Percentiles rank a stretch among this genome's conserved stretches.
phyloP scores from a whole-genome alignment of 2,797 vertebrate genomes.

The Thalassophryne amazonica region DNA sequence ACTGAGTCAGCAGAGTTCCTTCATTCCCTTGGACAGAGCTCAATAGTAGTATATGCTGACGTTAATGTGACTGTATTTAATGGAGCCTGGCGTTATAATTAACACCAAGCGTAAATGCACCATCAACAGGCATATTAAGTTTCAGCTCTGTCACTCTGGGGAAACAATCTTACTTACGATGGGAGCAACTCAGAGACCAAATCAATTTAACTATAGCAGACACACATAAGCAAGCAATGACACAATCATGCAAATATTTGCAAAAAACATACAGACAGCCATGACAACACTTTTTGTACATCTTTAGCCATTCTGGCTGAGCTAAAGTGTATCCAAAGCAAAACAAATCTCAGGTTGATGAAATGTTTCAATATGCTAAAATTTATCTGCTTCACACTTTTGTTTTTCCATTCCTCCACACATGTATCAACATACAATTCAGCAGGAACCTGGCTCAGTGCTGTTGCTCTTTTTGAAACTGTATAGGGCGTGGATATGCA shows the following conservation, averaged over 20 bases:
- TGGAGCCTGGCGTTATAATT: conserved; percentile 61
- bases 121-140: conserved; percentile 62
- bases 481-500: not conserved
- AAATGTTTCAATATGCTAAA: not conserved
- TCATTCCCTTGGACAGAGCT: conserved; percentile 18
- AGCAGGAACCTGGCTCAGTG: not conserved
- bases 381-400: not conserved
- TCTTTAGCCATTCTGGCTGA: conserved; percentile 38
- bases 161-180: conserved; percentile 38
- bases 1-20: conserved; percentile 33
- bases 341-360: too few relatives aligned
- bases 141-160: conserved; percentile 58
- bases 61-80: conserved; percentile 59
- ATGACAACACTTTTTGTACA: conserved; percentile 24
- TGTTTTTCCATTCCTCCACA: not conserved
- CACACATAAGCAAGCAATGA: not conserved
- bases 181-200: conserved; percentile 32
- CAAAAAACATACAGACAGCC: not conserved
- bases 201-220: not conserved
- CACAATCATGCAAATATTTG: not conserved
- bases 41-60: conserved; percentile 26
- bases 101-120: conserved; percentile 59
- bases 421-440: not conserved
- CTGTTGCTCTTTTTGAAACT: not conserved
- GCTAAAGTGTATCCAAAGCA: conserved; percentile 49